Percentiles rank a stretch among this genome's conserved stretches.
phyloP scores from a whole-genome alignment of 2,888 invertebrate genomes.

The Heliconius ethilla region DNA sequence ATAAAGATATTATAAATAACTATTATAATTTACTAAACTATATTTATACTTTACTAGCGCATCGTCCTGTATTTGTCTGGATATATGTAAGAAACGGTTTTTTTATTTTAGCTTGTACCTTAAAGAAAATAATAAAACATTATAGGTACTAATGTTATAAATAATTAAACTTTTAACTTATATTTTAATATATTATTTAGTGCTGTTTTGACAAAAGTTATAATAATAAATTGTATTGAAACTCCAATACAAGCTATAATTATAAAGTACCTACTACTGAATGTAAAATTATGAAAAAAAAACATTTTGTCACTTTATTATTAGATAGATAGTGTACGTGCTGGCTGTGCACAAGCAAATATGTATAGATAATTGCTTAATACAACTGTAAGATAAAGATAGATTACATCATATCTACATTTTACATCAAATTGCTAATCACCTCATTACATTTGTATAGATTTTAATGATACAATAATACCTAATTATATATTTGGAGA shows the following conservation, averaged over 20 bases:
- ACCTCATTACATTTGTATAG: not conserved
- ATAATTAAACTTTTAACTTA: too few species aligned
- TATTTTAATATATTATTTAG: too few species aligned
- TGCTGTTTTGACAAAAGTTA: too few species aligned
- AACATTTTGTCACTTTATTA: too few species aligned
- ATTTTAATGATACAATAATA: not conserved
- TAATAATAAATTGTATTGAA: too few species aligned
- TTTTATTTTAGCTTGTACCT: not conserved
- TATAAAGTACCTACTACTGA: too few species aligned
- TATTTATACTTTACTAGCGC: not conserved
- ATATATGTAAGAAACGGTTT: not conserved
- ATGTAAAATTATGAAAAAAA: too few species aligned
- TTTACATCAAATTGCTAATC: not conserved
- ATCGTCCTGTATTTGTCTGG: not conserved
- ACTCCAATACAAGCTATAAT: too few species aligned
- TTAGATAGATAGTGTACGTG: too few species aligned
- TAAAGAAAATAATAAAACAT: not conserved
- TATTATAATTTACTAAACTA: slow-evolving; percentile 2
- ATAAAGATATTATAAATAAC: slow-evolving; percentile 22
- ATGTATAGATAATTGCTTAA: not conserved
- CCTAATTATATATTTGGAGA: not conserved
- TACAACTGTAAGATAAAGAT: not conserved
- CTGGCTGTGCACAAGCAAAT: not conserved
- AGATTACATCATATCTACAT: not conserved
- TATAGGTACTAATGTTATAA: too few species aligned